Evolutionary conservation across 2,888 invertebrate genomes (phyloP).

Genomic region (Petrolisthes manimaculis): DNA sequence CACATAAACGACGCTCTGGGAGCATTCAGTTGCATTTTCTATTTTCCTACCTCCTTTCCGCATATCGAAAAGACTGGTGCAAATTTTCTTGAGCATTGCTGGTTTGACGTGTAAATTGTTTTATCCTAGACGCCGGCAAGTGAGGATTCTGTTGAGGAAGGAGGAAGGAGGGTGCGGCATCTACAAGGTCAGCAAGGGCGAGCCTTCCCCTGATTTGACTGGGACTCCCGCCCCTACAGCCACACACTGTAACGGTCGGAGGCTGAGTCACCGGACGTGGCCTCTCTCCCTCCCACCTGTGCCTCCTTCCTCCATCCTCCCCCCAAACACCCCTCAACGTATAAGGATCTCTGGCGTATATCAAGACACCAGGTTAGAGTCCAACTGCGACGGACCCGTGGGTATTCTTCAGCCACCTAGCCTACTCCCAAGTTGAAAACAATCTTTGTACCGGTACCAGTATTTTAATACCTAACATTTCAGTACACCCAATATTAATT

Average conservation of each 20-base stretch:
- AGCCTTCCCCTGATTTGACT: not conserved
- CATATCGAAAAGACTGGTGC: too few relatives aligned
- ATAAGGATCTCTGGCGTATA: not conserved
- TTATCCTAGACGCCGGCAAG: constrained; percentile 28
- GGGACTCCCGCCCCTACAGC: constrained; percentile 16
- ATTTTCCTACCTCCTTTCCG: too few relatives aligned
- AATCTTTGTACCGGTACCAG: too few relatives aligned
- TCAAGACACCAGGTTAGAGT: not conserved
- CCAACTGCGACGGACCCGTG: too few relatives aligned
- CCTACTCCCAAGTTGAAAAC: too few relatives aligned
- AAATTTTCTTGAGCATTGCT: not conserved
- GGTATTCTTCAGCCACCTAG: too few relatives aligned
- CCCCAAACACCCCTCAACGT: not conserved
- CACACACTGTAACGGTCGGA: constrained; percentile 39
- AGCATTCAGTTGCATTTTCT: too few relatives aligned
- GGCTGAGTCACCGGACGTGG: constrained; percentile 32
- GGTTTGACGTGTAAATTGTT: not conserved
- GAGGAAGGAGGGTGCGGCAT: constrained; percentile 35
- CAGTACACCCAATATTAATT: too few relatives aligned
- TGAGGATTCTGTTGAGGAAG: not conserved
- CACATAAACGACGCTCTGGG: not conserved
- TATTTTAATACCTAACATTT: too few relatives aligned
- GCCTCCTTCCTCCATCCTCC: constrained; percentile 6
- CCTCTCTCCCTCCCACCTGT: not conserved
- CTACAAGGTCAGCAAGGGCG: constrained; percentile 14